Base-by-base conservation (phyloP, 2,113 vertebrate species). In the Eurystomus gularis region DNA sequence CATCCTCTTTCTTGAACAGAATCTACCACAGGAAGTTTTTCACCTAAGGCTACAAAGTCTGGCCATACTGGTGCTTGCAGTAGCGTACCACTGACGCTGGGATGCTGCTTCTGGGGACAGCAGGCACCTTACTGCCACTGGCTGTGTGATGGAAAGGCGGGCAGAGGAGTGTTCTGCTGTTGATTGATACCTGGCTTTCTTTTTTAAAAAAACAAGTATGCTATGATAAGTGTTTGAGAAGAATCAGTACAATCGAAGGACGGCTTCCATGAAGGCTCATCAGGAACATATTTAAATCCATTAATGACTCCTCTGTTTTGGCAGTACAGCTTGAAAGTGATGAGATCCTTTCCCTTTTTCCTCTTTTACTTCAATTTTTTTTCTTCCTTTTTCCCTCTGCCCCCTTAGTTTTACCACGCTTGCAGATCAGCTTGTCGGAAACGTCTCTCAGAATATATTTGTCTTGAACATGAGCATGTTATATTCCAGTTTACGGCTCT, bases 91-190 rank as follows among this genome's bases (percentile, higher is more conserved):
- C 37, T 75, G 84, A 6, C 57, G 76, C 21, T 26, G 40, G 37
- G 79, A 85, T 2, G 3, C 58, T 64, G 51, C 68, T 65, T 39
- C 76, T 91, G 57, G 73, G 28, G 37, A 49, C 35, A 40, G 46
- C 2, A 0, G 46, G 35, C 2, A 0, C 70, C 65, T 55, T 25
- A 4, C 3, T 54, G 24, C 57, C 19, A 18, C 31, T 9, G 4
- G 3, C 60, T 57, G 20, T 28, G 33, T 2, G 3, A 17, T 66
- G 42, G 54, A 23, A 61, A 60, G 13, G 15, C 17, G 40, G 13
- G 25, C 4, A 8, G 9, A 19, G 25, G 24, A 8, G 1, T 55
- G 40, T 85, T 62, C 68, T 73, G 40, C 57, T 77, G 19, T 54
- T 77, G 55, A 52, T 37, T 88, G 72, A 68, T 26, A 62, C 35